Evolutionary conservation across 2,113 vertebrate species (phyloP).

Genomic region (Cochlearius cochlearius): DNA sequence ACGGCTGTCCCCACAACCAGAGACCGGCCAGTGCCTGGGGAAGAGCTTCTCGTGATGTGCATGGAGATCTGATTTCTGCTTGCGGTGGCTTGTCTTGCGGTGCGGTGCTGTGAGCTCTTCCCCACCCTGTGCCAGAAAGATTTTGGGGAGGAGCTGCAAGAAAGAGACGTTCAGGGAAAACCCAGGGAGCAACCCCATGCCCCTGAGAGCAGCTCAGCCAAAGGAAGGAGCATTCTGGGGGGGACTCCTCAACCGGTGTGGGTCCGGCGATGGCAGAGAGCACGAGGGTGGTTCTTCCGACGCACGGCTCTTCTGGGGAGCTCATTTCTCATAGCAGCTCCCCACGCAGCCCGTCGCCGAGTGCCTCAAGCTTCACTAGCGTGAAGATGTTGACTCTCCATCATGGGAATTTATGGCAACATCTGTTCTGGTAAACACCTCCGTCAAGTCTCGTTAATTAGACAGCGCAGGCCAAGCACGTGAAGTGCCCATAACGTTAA

Average conservation of each 20-base stretch:
- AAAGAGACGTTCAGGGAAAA: not conserved
- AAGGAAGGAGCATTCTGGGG: not conserved
- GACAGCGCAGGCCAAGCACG: not conserved
- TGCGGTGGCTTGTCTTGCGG: not conserved
- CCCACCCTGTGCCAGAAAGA: not conserved
- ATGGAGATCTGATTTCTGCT: not conserved
- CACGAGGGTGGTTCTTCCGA: not conserved
- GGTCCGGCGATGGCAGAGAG: not conserved
- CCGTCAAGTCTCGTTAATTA: not conserved
- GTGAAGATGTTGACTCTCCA: not conserved
- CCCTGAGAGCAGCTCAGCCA: not conserved
- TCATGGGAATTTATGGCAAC: not conserved
- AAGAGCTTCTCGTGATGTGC: not conserved
- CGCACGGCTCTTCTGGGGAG: not conserved
- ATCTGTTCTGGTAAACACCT: not conserved
- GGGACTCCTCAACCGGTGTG: fast-evolving
- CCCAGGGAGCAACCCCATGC: not conserved
- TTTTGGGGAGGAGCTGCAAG: not conserved
- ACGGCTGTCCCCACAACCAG: not conserved
- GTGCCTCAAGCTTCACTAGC: not conserved
- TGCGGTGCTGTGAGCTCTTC: not conserved
- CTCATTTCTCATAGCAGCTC: not conserved
- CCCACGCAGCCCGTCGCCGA: fast-evolving
- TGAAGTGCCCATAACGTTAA: not conserved
- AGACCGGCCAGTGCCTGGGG: not conserved